Evolutionary conservation across 2,113 vertebrate genomes (phyloP), one percentile per base, ranked within the genome.

Genomic region (Urocolius indicus): DNA sequence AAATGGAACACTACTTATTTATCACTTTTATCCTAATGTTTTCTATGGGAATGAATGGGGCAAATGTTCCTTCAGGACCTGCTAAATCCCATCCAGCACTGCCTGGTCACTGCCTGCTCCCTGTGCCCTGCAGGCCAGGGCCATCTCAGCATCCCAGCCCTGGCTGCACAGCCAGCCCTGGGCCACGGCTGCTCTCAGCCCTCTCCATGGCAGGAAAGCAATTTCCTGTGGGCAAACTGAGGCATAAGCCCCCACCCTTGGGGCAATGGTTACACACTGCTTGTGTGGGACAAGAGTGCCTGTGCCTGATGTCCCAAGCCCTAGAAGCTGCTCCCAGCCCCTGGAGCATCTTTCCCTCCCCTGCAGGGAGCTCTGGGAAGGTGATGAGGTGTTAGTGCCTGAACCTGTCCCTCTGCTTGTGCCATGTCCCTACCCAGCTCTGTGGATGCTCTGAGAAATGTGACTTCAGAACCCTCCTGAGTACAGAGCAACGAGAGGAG

Each of bases 1-100:
- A 86, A 90, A 93, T 48, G 55, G 36, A 93, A 94, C 81, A 76
- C 43, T 93, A 90, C 84, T 93, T 96, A 93, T 95, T 97, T 98
- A 97, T 94, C 96, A 97, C 91, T 95, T 94, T 72, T 57, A 55
- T 41, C 38, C 38, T 41, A 41, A 41, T 41, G 38, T 74, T 62
- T 59, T 29, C 41, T n/a, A 5, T 59, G 59, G 54, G 79, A 66
- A 66, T 49, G 90, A 87, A 82, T 77, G 76, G 5, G 9, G 49
- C 59, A 36, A 32, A 34, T 83, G 36, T 90, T 77, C 84, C 87
- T 85, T 82, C 63, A 78, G 67, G 79, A 87, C 48, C 66, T 89
- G 54, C 12, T 24, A 76, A 91, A 91, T 68, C 69, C 78, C 71
- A 95, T 58, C 80, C n/a, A n/a, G n/a, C n/a, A n/a, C n/a, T n/a